Conservation (phyloP, 1,140 invertebrate species). For the Nasonia longicornis region DNA sequence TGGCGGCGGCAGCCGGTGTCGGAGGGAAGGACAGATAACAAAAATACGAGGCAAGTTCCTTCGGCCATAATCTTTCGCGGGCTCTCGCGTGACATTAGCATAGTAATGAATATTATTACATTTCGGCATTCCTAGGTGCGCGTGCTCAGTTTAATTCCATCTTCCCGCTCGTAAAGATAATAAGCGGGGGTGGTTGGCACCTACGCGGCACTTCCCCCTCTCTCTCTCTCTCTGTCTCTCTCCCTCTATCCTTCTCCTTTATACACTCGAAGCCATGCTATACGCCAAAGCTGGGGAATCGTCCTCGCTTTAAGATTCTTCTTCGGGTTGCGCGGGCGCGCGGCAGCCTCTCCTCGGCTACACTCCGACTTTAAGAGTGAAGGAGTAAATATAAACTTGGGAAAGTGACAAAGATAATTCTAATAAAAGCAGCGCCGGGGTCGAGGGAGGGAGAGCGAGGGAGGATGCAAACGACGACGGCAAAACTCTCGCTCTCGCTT, state of each 20-base stretch:
- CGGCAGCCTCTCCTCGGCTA: not conserved
- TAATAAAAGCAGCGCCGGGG: slow-evolving; percentile 66
- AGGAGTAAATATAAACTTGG: slow-evolving; percentile 70
- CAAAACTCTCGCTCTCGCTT: slow-evolving; percentile 56
- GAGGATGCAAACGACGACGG: slow-evolving; percentile 46
- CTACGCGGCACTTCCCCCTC: not conserved
- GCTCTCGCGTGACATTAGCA: slow-evolving; percentile 66
- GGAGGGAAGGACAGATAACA: slow-evolving; percentile 62
- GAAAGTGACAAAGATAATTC: slow-evolving; percentile 71
- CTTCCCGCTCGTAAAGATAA: slow-evolving; percentile 70
- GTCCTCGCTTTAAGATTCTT: slow-evolving; percentile 42
- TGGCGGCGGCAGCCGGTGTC: not conserved
- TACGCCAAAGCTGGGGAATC: slow-evolving; percentile 11
- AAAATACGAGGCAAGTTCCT: slow-evolving; percentile 68
- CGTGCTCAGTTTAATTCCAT: slow-evolving; percentile 70
- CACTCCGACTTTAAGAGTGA: slow-evolving; percentile 63
- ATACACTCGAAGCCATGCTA: slow-evolving; percentile 38
- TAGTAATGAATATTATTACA: slow-evolving; percentile 72
- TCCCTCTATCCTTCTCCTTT: slow-evolving; percentile 9
- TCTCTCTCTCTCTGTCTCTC: not conserved
- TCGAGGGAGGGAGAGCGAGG: slow-evolving; percentile 50
- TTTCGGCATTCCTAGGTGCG: slow-evolving; percentile 63
- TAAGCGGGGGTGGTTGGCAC: slow-evolving; percentile 62
- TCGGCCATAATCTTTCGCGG: slow-evolving; percentile 62
- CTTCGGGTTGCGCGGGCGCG: slow-evolving; percentile 7